Base-by-base conservation (phyloP, 1,140 invertebrate species). In the Procambarus virginalis region DNA sequence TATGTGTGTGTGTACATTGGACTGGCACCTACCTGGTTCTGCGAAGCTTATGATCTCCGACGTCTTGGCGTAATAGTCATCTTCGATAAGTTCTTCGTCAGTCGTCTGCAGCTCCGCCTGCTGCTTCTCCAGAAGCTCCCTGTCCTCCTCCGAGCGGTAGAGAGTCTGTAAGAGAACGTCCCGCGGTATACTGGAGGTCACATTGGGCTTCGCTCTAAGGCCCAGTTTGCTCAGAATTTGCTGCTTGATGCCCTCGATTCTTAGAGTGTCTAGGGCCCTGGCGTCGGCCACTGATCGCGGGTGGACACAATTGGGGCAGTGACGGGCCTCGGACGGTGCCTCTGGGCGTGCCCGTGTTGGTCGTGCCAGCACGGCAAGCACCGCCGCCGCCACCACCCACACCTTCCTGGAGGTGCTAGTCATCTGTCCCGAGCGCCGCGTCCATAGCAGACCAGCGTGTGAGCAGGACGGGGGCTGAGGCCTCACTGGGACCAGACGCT, bases 11-110 rank as follows among this genome's bases (percentile, higher is more conserved):
- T 55, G 51, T 55, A 55, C 10, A 34, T 34, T 34, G 1, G 34
- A 12, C 49, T 46, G 34, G 8, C 10, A 68, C 95, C 95, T 94
- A 97, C 97, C 97, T 94, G 96, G 95, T 93, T 97, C 96, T 6
- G 96, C 96, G 93, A 97, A 97, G 17, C 96, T 96, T 92, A 97
- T 97, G 92, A 97, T 97, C 94, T 97, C 96, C 48, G 96, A 96
- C 6, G 96, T 97, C 89, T 95, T 95, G 14, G 96, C 96, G 93
- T 96, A 97, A 93, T 96, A 97, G 92, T 97, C 96, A 70, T 95
- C 94, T 73, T 94, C 94, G 20, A 93, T 93, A 6, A 93, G 86
- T 60, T 95, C 94, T 73, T 94, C 94, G 17, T 93, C 93, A 14
- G 93, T 85, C 51, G 8, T 8, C 51, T 55, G 51, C 64, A 90